Evolutionary conservation across 2,888 invertebrate genomes (phyloP).

Genomic region (Mycalesis mineus): DNA sequence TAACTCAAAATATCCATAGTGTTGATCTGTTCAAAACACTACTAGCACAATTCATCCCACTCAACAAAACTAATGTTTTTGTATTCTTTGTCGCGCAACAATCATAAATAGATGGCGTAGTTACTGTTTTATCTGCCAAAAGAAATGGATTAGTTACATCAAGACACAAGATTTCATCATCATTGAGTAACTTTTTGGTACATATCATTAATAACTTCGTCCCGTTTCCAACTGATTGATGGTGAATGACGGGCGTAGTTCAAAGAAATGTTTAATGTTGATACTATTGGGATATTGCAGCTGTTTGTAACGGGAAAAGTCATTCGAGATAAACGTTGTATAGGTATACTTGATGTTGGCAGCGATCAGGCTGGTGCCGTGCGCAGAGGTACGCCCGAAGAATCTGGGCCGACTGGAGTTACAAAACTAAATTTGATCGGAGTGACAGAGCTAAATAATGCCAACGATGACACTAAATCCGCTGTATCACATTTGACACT

Average conservation of each 20-base stretch:
- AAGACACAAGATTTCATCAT: too few species aligned
- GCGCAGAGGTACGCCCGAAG: constrained; percentile 67
- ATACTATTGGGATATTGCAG: constrained; percentile 35
- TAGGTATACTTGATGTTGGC: constrained; percentile 57
- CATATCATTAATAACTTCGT: constrained; percentile 1
- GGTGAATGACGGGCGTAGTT: constrained; percentile 9
- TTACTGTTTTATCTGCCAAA: not conserved
- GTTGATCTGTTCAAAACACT: too few species aligned
- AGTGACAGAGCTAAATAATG: constrained; percentile 64
- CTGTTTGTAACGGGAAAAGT: constrained; percentile 56
- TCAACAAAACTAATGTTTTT: too few species aligned
- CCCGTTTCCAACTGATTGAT: not conserved
- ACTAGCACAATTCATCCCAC: too few species aligned
- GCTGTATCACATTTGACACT: not conserved
- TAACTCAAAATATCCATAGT: too few species aligned
- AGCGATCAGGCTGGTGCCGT: constrained; percentile 66
- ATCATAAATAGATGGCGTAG: not conserved
- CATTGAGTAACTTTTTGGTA: not conserved
- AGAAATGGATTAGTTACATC: too few species aligned
- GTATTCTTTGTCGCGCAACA: too few species aligned
- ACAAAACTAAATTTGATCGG: constrained; percentile 76
- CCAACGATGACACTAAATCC: constrained; percentile 40
- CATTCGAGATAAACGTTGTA: constrained; percentile 63
- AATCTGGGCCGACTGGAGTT: constrained; percentile 76
- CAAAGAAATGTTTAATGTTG: constrained; percentile 16